Evolutionary conservation across 2,797 vertebrate species (phyloP), one percentile per base, ranked within the genome.

Genomic region (Mus caroli): DNA sequence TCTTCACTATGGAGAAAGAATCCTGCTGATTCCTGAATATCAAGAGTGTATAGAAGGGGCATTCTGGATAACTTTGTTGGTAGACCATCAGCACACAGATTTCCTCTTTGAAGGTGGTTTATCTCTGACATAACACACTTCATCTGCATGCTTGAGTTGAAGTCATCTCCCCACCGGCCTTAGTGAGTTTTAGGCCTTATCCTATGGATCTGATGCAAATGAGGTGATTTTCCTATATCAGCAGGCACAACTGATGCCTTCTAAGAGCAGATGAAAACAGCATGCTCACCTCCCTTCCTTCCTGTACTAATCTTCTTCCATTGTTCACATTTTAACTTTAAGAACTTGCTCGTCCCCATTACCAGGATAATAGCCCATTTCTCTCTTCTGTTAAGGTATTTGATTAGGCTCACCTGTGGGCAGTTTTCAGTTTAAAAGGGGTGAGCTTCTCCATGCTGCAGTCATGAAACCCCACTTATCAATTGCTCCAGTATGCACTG

Each of bases 211-310:
- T 46, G 12, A 94, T 46, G 22, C 60, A 93, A 95, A 93, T 60
- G 11, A 94, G 12, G 9, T 56, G 40, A 54, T 75, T 67, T 1
- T 90, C 62, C 75, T 87, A 96, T 37, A 37, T 37, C 50, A 94
- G 60, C 9, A 90, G n/a, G 52, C 92, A 89, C 28, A 73, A 69
- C 2, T 78, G 54, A 83, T 78, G 28, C 14, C 60, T 94, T 77
- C 64, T 26, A 88, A 92, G 46, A 91, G 17, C 28, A 54, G 37
- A 78, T 58, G 50, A 92, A 93, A 96, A 31, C 79, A 96, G 20
- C 24, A 34, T 93, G 31, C 4, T 24, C 0, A 17, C 1, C 3
- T 91, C 54, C 64, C 89, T 11, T 87, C 26, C 26, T 77, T 52
- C 97, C 20, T 93, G 94, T 96, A 93, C 78, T 85, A 92, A 50